Evolutionary conservation across 2,797 vertebrate genomes (phyloP).

Genomic region (Mus spretus): DNA sequence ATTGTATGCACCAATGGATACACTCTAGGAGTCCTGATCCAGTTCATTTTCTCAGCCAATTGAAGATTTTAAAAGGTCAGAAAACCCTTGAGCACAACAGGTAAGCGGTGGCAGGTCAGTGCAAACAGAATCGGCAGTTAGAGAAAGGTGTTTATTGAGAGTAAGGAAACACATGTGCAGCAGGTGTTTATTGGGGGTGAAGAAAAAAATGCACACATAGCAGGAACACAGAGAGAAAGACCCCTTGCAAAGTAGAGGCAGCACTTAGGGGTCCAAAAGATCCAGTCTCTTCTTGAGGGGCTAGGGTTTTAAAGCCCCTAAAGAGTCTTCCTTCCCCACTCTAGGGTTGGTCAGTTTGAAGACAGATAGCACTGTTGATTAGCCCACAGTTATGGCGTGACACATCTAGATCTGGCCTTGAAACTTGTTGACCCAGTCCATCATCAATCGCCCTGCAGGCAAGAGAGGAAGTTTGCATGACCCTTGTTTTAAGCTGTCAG

Average conservation of each 20-base stretch:
- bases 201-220: not conserved
- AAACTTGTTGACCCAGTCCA: not conserved
- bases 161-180: not conserved
- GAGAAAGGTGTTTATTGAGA: no score
- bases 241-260: not conserved
- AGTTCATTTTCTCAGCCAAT: not conserved
- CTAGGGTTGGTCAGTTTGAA: not conserved
- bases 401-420: not conserved
- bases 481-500: not conserved
- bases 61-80: not conserved
- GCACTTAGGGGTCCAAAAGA: not conserved
- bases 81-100: not conserved
- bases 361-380: not conserved
- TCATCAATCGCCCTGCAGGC: not conserved
- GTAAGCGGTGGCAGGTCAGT: not conserved
- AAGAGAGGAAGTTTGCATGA: not conserved
- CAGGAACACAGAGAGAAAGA: not conserved
- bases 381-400: not conserved
- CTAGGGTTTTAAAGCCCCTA: not conserved
- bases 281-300: not conserved
- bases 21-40: not conserved
- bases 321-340: no score
- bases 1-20: not conserved
- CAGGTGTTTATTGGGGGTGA: not conserved
- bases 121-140: not conserved